Base-by-base conservation (phyloP, 1,140 invertebrate species). In the Pseudomyrmex sp. region DNA sequence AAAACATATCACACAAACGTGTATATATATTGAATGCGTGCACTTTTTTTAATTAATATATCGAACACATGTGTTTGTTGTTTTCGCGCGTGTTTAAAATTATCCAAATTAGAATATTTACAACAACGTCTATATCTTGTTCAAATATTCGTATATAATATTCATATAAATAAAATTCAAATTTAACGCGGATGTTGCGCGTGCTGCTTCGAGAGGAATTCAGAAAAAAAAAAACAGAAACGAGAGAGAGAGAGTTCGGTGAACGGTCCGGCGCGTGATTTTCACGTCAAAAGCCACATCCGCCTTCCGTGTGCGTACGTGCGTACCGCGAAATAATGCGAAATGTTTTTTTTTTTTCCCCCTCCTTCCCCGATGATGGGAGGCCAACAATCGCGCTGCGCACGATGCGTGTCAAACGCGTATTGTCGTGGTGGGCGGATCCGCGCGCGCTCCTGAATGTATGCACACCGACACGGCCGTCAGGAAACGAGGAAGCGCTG, bases 351-450 rank as follows among this genome's bases (percentile, higher is more conserved):
- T 62, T 66, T 26, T 3, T 26, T 26, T 2, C 2, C 2, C 3
- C 48, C 13, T 35, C n/a, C 20, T 20, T 12, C 59, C 54, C 82
- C 48, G 72, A 61, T 54, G 76, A 35, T 35, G 35, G 35, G 54
- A 58, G 56, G 46, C 76, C 84, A 86, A 91, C 89, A 85, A 88
- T 89, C 82, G 91, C 65, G 75, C 83, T 79, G 85, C 73, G 88
- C 90, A 91, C 85, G 70, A 59, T 86, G 88, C 89, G 88, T 91
- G 77, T 88, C 89, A 85, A 70, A 70, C 76, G 44, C 52, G 65
- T 85, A 83, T 76, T 76, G 80, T 76, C 74, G 72, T 65, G 44
- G 73, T 52, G 82, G 72, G 72, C 82, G 82, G 79, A 79, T 80
- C 69, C 76, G 68, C 82, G 84, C 63, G 65, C 85, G 85, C 84